Evolutionary conservation across 2,797 vertebrate genomes (phyloP).

Genomic region (Novumbra hubbsi): DNA sequence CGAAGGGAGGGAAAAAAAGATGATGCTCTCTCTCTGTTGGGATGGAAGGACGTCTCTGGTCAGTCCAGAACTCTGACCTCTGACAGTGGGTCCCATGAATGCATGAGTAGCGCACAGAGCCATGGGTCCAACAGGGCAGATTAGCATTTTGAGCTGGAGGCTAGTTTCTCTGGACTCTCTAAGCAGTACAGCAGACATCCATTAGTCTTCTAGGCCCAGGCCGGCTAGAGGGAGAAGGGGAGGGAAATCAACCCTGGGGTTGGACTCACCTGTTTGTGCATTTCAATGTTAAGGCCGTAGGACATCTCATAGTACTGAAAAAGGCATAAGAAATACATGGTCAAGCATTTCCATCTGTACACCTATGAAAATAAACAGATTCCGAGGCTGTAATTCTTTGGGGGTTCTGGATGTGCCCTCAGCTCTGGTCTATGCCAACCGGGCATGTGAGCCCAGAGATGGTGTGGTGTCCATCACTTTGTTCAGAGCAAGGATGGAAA

Average conservation of each 20-base stretch:
- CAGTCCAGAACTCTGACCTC: constrained; percentile 49
- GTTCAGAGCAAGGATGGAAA: constrained; percentile 25
- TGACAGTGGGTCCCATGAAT: constrained; percentile 58
- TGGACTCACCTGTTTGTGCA: constrained; percentile 80
- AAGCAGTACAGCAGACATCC: not conserved
- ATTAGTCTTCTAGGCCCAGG: constrained; percentile 10
- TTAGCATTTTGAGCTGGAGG: not conserved
- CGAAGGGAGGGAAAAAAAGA: constrained; percentile 26
- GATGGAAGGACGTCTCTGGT: constrained; percentile 43
- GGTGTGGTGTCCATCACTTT: constrained; percentile 21
- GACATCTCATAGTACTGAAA: constrained; percentile 67
- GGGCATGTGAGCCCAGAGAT: constrained; percentile 25
- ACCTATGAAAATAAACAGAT: not conserved
- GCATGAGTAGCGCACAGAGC: constrained; percentile 28
- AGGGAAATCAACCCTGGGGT: too few species aligned
- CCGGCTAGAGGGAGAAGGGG: not conserved
- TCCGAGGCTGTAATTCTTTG: not conserved
- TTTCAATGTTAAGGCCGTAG: constrained; percentile 80
- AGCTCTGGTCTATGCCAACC: constrained; percentile 12
- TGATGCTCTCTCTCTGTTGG: constrained; percentile 4
- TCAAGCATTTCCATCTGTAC: not conserved
- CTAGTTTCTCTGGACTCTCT: constrained; percentile 17
- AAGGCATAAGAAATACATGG: not conserved
- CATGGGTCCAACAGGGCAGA: constrained; percentile 33
- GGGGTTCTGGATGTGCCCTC: not conserved